Percentiles rank a stretch among this genome's conserved stretches.
Evolutionary conservation across 2,888 invertebrate genomes (phyloP).

Genomic region (Nephrocerus scutellatus): DNA sequence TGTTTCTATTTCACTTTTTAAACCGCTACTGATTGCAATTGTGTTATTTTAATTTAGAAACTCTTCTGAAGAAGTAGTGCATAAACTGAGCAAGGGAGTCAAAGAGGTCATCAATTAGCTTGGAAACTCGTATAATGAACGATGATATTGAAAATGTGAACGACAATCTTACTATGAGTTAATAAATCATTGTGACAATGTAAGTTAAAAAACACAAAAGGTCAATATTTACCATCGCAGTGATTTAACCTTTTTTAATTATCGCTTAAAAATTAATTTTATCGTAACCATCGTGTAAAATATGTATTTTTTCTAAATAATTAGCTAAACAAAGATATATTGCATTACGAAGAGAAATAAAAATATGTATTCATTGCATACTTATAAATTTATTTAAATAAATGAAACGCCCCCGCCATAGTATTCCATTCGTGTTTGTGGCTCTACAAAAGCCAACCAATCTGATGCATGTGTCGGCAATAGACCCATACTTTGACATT

Average conservation of each 20-base stretch:
- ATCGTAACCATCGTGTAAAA: no score
- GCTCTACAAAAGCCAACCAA: conserved; percentile 96
- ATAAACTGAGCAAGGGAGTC: conserved; percentile 34
- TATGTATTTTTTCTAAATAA: no score
- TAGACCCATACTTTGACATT: conserved; percentile 96
- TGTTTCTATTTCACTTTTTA: neutral
- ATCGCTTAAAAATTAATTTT: no score
- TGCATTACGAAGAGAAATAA: no score
- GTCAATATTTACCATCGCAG: no score
- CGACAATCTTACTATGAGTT: neutral
- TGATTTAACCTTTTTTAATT: no score
- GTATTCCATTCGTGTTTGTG: conserved; percentile 75
- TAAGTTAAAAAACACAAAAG: neutral
- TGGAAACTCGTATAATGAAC: no score
- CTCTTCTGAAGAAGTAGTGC: conserved; percentile 29
- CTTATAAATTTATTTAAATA: conserved; percentile 35
- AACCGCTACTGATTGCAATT: neutral
- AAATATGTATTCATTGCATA: conserved; percentile 2
- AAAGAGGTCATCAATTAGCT: conserved; percentile 33
- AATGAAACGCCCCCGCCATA: conserved; percentile 74
- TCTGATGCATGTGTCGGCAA: conserved; percentile 95
- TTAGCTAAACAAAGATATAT: no score
- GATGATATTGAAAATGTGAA: no score
- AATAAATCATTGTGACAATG: neutral
- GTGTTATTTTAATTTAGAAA: conserved; percentile 23